Conservation (phyloP, 1,140 invertebrate species). For the Formica exsecta region DNA sequence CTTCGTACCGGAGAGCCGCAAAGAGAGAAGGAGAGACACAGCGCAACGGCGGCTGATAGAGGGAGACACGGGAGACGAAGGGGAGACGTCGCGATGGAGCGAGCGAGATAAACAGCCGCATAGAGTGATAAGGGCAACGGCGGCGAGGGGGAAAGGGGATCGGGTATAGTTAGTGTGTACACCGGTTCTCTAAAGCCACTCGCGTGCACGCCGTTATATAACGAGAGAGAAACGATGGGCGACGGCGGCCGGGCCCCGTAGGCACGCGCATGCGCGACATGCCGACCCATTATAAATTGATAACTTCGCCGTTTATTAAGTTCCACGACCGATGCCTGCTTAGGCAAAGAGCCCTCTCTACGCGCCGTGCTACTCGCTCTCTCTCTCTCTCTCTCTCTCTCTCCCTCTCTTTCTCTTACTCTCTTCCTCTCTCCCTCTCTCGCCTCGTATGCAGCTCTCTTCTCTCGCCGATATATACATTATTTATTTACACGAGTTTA, state of each 20-base stretch:
- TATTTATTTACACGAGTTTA: constrained; percentile 86
- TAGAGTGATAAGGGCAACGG: constrained; percentile 38
- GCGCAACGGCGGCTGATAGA: constrained; percentile 30
- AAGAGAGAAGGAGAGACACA: constrained; percentile 71
- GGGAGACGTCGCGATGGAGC: constrained; percentile 61
- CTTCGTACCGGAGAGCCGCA: constrained; percentile 80
- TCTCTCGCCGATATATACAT: constrained; percentile 81
- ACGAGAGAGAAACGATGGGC: constrained; percentile 71
- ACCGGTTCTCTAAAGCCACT: constrained; percentile 77
- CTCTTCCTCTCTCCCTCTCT: constrained; percentile 12
- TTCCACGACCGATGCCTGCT: constrained; percentile 85
- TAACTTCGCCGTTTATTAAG: constrained; percentile 85
- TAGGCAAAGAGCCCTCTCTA: constrained; percentile 81
- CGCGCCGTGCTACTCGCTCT: constrained; percentile 38
- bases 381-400: constrained; percentile 15
- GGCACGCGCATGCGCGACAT: constrained; percentile 79
- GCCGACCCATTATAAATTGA: constrained; percentile 85
- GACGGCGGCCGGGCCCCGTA: constrained; percentile 62
- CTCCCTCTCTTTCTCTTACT: constrained; percentile 16
- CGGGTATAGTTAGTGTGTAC: constrained; percentile 67
- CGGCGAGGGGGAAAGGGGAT: not conserved
- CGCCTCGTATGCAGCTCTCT: constrained; percentile 25
- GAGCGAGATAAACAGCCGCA: constrained; percentile 49
- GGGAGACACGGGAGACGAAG: constrained; percentile 33
- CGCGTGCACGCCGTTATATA: constrained; percentile 74